Base-by-base conservation (phyloP, 2,113 vertebrate species). In the Xiphorhynchus elegans region DNA sequence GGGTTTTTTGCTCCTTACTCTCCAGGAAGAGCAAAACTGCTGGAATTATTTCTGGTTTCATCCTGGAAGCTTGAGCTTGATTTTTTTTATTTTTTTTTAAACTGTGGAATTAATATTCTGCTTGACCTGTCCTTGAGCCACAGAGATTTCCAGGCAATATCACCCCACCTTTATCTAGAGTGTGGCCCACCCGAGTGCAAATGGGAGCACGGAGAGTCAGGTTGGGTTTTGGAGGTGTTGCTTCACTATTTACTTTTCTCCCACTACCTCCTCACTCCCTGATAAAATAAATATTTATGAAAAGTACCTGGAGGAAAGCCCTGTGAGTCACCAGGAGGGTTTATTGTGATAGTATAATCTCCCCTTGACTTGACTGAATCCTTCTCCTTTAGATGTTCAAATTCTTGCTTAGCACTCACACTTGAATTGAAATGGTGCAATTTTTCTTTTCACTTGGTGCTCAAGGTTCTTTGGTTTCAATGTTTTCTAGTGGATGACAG, bases 161-260 rank as follows among this genome's bases (percentile, higher is more conserved):
- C 29, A 55, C 2, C 2, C 23, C 4, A 2, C 70, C 82, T 95
- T 91, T 89, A 77, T 42, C 84, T 50, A 5, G 6, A 70, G 23
- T 8, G 5, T 47, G 37, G n/a, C 44, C 52, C 77, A 39, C 44
- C 23, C 4, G 8, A 39, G 60, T 42, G 33, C 64, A 74, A 67
- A 91, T 37, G 66, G 40, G 47, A 81, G 29, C 40, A 8, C 16
- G 28, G 42, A 84, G 28, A 53, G 46, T 59, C 67, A 40, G 93
- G 33, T 87, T 87, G 90, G 24, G 52, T 68, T 91, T 85, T 64
- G 79, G 40, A 87, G 78, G 88, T 82, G 81, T 91, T 91, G 35
- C 42, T 84, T 89, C 23, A 26, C 55, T 77, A 56, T 84, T 95
- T 70, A 47, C 63, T 91, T 93, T 89, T 77, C 60, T 86, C 25